Base-by-base conservation (phyloP, 1,140 invertebrate genomes). In the Drosophila seguyi region DNA sequence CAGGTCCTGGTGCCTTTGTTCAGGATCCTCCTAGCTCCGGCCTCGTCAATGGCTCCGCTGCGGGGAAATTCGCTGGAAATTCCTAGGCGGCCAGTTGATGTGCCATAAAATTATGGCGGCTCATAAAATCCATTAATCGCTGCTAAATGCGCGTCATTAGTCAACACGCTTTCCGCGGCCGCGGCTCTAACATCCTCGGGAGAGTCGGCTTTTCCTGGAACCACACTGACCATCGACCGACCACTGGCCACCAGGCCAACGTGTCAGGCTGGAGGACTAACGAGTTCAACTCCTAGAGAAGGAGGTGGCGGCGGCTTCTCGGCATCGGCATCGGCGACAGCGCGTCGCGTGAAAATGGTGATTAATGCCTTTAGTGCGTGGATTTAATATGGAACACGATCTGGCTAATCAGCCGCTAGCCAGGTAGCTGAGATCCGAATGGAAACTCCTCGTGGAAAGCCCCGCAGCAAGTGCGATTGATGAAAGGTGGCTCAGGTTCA, bases 111-210 rank as follows among this genome's bases (percentile, higher is more conserved):
- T 90, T 90, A 90, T 90, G 71, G 85, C 78, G 59, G 86, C 69
- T 85, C 85, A 90, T 90, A 90, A 90, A 90, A 90, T 79, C 60
- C 85, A 90, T 90, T 90, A 90, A 90, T 90, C 85, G 85, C 86
- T 85, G 86, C 85, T 90, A 90, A 90, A 90, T 90, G 81, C 81
- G 81, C 86, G 86, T 90, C 85, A 90, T 90, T 90, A 90, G 85
- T 90, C 86, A 90, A 90, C 86, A 90, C 69, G 80, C 84, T n/a
- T 22, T 10, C 31, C 36, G 25, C 25, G 25, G 48, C 29, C 67
- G 50, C 18, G 34, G n/a, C 31, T 72, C 66, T 72, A 48, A 20
- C 48, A 41, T 50, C 27, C 25, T 31, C 48, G 4, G 18, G 34
- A 14, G 62, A 56, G 39, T 27, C 80, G 79, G 82, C 84, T 79